These are phyloP conservation scores for Tipula confusa DNA, from an alignment of 2,888 invertebrate species.

Conservation along the genomic window DNA sequence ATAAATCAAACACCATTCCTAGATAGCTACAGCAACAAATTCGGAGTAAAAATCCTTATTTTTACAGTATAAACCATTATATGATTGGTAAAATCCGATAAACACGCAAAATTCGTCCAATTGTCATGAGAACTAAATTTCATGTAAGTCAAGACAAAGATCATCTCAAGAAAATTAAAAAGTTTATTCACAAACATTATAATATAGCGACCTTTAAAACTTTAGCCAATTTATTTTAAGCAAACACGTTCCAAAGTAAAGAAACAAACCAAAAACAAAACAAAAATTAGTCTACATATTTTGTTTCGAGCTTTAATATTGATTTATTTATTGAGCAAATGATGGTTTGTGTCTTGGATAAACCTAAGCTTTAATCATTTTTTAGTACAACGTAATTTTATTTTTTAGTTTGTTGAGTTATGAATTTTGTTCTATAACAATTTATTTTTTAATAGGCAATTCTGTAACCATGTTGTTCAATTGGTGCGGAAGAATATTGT, in stretches of 20 bases:
- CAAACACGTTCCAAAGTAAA: not conserved
- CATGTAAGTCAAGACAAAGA: too few relatives aligned
- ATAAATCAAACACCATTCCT: too few relatives aligned
- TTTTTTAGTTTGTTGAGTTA: not conserved
- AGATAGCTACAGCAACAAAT: too few relatives aligned
- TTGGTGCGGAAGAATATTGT: slow-evolving; percentile 41
- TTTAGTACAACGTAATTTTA: not conserved
- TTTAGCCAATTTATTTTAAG: not conserved
- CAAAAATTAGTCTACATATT: not conserved
- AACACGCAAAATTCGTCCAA: too few relatives aligned
- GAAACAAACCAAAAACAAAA: not conserved
- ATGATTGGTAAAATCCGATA: too few relatives aligned
- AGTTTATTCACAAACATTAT: not conserved
- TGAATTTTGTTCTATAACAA: not conserved
- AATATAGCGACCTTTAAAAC: not conserved
- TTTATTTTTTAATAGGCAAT: slow-evolving; percentile 41
- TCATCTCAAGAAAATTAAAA: too few relatives aligned
- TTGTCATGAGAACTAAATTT: too few relatives aligned
- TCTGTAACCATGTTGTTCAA: slow-evolving; percentile 45
- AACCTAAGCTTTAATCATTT: not conserved
- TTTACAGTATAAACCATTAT: too few relatives aligned
- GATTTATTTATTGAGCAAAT: not conserved
- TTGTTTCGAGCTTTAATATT: not conserved
- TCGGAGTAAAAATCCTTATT: too few relatives aligned
- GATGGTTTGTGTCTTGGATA: not conserved